These are phyloP conservation scores for Ichneumoninae sp. DNA, from an alignment of 2,888 invertebrate species.

Conservation along the genomic window DNA sequence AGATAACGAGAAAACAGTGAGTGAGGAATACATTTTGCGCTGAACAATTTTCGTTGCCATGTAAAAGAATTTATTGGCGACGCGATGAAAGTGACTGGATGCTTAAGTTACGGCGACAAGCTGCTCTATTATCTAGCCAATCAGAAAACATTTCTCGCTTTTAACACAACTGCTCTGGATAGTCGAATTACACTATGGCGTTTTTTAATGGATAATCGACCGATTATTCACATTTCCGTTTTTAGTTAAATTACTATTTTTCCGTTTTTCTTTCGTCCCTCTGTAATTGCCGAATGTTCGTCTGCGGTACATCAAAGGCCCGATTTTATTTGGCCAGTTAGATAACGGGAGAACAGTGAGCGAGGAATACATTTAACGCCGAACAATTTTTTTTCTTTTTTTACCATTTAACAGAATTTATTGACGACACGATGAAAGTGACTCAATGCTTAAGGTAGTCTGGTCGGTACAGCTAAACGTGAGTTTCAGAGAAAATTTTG, in stretches of 20 bases:
- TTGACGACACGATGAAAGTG: conserved; percentile 62
- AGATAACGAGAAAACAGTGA: conserved; percentile 35
- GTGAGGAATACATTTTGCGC: not conserved
- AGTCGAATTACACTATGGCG: too few species aligned
- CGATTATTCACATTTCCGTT: conserved; percentile 19
- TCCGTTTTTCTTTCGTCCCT: conserved; percentile 22
- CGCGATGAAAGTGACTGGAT: conserved; percentile 57
- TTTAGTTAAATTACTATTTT: conserved; percentile 13
- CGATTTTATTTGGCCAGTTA: not conserved
- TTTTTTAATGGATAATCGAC: too few species aligned
- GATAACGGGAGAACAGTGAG: conserved; percentile 36
- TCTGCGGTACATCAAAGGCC: not conserved
- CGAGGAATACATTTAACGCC: not conserved
- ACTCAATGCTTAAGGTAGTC: too few species aligned
- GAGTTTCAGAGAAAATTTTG: too few species aligned
- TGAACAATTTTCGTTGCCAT: conserved; percentile 41
- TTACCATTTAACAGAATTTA: conserved; percentile 64
- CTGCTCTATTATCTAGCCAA: conserved; percentile 26
- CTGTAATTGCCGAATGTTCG: conserved; percentile 10
- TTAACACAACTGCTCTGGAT: not conserved
- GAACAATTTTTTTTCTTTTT: not conserved
- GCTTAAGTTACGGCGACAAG: conserved; percentile 53
- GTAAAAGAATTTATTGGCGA: conserved; percentile 65
- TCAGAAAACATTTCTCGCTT: conserved; percentile 24
- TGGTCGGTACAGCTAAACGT: too few species aligned